These are phyloP conservation scores for Thysanoteuthis rhombus DNA, from an alignment of 2,888 invertebrate species.

Conservation along the genomic window DNA sequence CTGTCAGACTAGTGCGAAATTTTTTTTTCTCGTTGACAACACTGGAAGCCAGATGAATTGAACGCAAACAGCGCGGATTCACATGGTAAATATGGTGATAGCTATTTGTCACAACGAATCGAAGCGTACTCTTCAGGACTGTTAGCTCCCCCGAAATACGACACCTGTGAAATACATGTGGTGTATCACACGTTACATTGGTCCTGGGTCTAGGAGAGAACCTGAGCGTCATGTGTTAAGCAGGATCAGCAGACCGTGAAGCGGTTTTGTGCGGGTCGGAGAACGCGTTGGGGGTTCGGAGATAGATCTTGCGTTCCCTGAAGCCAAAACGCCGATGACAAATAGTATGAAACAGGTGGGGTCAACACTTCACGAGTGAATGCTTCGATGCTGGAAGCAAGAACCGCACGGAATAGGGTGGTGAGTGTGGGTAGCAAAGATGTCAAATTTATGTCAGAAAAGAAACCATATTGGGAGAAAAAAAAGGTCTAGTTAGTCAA, in stretches of 20 bases:
- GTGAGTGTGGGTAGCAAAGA: background rate
- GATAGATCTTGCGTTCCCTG: background rate
- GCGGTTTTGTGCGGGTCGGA: background rate
- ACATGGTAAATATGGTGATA: background rate
- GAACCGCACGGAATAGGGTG: background rate
- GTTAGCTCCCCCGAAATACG: background rate
- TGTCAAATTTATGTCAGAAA: background rate
- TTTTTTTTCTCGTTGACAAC: no score
- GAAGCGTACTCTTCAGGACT: background rate
- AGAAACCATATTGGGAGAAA: background rate
- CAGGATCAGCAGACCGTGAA: background rate
- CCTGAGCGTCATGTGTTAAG: background rate
- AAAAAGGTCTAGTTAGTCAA: no score
- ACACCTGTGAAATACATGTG: conserved; percentile 12
- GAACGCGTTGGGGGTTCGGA: background rate
- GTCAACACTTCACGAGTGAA: background rate
- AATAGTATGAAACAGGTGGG: conserved; percentile 12
- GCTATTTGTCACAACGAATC: background rate
- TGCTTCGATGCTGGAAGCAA: background rate
- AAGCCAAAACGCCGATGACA: background rate
- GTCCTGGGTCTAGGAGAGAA: background rate
- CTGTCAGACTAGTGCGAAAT: no score
- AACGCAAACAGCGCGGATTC: no score
- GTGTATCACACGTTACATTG: background rate
- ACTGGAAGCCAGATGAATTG: no score